Percentiles rank a stretch among this genome's conserved stretches.
These are phyloP conservation scores for Paedocypris micromegethes DNA, from an alignment of 2,797 vertebrate species.

Conservation along the genomic window DNA sequence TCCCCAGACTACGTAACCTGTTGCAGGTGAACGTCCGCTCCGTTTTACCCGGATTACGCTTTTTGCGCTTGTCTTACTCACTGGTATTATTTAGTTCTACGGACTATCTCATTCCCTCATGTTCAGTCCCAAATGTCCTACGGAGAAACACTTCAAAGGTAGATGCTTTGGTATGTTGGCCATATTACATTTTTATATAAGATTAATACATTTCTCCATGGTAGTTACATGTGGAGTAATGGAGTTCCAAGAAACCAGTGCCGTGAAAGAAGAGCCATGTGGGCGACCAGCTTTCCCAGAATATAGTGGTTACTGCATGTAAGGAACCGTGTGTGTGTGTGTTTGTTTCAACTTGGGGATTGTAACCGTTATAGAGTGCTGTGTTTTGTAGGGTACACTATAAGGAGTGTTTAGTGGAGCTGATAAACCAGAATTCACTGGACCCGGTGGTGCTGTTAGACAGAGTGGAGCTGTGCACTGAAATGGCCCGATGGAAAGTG, in stretches of 20 bases:
- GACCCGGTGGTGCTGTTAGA: slow-evolving; percentile 64
- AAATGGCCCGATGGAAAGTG: slow-evolving; percentile 62
- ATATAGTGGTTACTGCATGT: slow-evolving; percentile 63
- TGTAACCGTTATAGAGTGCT: neutral
- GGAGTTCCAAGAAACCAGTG: slow-evolving; percentile 57
- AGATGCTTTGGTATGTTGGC: slow-evolving; percentile 2
- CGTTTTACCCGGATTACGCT: no score
- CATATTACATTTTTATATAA: neutral
- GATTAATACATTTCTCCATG: neutral
- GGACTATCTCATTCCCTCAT: slow-evolving; percentile 52
- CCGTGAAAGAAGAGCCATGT: slow-evolving; percentile 59
- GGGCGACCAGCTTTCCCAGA: slow-evolving; percentile 45
- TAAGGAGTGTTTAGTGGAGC: slow-evolving; percentile 67
- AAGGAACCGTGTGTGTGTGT: slow-evolving; percentile 28
- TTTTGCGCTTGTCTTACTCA: no score
- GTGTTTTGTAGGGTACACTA: slow-evolving; percentile 58
- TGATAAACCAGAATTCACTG: slow-evolving; percentile 57
- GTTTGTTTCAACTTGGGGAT: no score
- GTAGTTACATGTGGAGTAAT: slow-evolving; percentile 61
- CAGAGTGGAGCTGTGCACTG: slow-evolving; percentile 53
- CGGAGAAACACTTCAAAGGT: slow-evolving; percentile 41
- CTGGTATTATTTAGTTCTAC: slow-evolving; percentile 50
- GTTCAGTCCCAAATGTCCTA: slow-evolving; percentile 34
- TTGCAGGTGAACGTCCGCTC: slow-evolving; percentile 56
- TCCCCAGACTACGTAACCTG: slow-evolving; percentile 60